phyloP scores from a whole-genome alignment of 2,888 invertebrate genomes.

The Nysson spinosus region DNA sequence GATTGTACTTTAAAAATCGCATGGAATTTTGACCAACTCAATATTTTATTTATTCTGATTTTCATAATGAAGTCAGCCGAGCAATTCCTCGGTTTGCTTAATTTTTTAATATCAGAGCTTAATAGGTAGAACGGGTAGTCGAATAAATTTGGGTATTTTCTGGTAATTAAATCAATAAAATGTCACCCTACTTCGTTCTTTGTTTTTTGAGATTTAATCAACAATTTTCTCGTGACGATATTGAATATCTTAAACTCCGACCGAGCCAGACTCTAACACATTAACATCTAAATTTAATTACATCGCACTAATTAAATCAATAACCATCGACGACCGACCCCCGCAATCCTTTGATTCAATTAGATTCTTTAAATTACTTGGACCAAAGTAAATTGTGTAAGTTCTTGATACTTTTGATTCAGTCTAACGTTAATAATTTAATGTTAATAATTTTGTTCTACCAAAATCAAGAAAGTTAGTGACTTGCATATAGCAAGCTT shows the following conservation, averaged over 20 bases:
- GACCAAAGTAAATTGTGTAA: background rate
- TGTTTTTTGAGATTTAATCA: slow-evolving; percentile 4
- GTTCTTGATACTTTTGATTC: background rate
- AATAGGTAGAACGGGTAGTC: background rate
- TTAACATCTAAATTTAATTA: slow-evolving; percentile 25
- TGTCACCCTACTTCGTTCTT: background rate
- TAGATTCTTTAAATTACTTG: slow-evolving; percentile 5
- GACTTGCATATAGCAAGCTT: no score
- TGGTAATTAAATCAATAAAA: slow-evolving; percentile 19
- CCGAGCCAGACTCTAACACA: background rate
- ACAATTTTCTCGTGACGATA: slow-evolving; percentile 8
- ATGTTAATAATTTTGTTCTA: no score
- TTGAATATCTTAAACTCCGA: slow-evolving; percentile 4
- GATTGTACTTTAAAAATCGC: no score
- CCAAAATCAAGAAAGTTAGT: no score
- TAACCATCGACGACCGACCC: slow-evolving; percentile 12
- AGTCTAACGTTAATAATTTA: no score
- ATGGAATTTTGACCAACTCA: background rate
- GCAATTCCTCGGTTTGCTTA: background rate
- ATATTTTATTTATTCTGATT: slow-evolving; percentile 3
- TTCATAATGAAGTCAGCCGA: background rate
- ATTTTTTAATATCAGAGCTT: slow-evolving; percentile 7
- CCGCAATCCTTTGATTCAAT: slow-evolving; percentile 5
- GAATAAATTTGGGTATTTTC: background rate
- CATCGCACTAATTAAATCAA: slow-evolving; percentile 23